Evolutionary conservation across 30 jellyfish, hydroid and myxozoan genomes (phyloP).

Genomic region (Aurelia sp.): DNA sequence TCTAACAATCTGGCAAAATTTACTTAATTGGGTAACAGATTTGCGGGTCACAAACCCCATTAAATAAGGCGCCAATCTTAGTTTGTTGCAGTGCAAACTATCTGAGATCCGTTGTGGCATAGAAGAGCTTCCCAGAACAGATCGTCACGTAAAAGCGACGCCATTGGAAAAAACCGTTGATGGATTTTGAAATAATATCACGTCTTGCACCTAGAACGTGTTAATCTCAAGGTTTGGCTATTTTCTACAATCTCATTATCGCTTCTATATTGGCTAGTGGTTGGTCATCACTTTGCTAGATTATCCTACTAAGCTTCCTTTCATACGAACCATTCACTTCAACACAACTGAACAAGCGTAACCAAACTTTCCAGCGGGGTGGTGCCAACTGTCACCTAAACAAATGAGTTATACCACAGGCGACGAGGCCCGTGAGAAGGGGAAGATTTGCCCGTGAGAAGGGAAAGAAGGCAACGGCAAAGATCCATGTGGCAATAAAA

Average conservation of each 20-base stretch:
- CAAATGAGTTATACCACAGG: slow-evolving; percentile 30
- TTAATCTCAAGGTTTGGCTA: slow-evolving; percentile 72
- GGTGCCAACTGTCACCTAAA: slow-evolving; percentile 44
- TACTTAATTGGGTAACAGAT: slow-evolving; percentile 1
- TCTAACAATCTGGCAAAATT: slow-evolving; percentile 10
- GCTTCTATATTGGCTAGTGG: slow-evolving; percentile 66
- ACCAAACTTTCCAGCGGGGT: slow-evolving; percentile 26
- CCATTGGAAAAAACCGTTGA: slow-evolving; percentile 68
- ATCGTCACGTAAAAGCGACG: slow-evolving; percentile 5
- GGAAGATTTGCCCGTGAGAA: background rate
- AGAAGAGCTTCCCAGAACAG: slow-evolving; percentile 21
- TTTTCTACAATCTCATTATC: slow-evolving; percentile 73
- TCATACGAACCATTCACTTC: slow-evolving; percentile 37
- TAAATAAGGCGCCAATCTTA: slow-evolving; percentile 50
- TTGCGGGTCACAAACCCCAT: slow-evolving; percentile 57
- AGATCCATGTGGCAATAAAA: no score
- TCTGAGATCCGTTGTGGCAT: slow-evolving; percentile 9
- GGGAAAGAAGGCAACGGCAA: no score
- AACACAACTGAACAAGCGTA: background rate
- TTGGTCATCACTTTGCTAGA: slow-evolving; percentile 22
- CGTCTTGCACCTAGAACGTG: slow-evolving; percentile 76
- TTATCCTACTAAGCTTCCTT: slow-evolving; percentile 1
- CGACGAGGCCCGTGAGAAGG: slow-evolving; percentile 2
- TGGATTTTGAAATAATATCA: slow-evolving; percentile 68
- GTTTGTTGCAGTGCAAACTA: slow-evolving; percentile 20